These are phyloP conservation scores for Strigamia maritima DNA, from an alignment of 2,888 invertebrate species.

Conservation along the genomic window DNA sequence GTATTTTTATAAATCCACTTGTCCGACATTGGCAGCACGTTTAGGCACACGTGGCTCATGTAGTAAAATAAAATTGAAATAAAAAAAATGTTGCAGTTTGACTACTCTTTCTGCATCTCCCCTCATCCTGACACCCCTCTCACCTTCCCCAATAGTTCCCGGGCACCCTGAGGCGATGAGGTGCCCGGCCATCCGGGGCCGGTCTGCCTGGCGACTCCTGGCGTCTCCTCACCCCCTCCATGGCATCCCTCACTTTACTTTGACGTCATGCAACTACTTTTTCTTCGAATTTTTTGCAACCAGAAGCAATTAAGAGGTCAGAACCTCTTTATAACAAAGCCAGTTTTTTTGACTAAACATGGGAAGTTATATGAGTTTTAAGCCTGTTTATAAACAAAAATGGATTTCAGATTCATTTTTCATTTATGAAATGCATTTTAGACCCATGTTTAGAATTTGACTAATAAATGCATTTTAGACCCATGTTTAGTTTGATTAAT, in stretches of 20 bases:
- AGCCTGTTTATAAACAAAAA: no score
- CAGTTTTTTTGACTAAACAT: background rate
- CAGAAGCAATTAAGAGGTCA: background rate
- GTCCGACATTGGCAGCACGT: background rate
- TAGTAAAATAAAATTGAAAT: background rate
- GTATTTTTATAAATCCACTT: constrained; percentile 6
- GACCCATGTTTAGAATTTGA: no score
- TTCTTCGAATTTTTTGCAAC: no score
- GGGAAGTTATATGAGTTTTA: no score
- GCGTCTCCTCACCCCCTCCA: background rate
- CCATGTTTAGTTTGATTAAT: no score
- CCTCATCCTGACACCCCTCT: background rate
- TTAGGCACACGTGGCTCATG: background rate
- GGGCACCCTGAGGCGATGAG: constrained; percentile 23
- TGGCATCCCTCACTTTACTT: background rate
- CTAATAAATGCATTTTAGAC: no score
- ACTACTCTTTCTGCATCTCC: background rate
- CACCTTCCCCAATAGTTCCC: background rate
- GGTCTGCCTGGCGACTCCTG: constrained; percentile 19
- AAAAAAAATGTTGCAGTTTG: background rate
- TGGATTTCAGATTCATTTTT: no score
- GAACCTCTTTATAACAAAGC: background rate
- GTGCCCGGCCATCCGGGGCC: constrained; percentile 31
- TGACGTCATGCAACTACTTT: background rate
- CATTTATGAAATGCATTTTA: no score